phyloP scores from a whole-genome alignment of 2,888 invertebrate species.

The Hecatera dysodea region DNA sequence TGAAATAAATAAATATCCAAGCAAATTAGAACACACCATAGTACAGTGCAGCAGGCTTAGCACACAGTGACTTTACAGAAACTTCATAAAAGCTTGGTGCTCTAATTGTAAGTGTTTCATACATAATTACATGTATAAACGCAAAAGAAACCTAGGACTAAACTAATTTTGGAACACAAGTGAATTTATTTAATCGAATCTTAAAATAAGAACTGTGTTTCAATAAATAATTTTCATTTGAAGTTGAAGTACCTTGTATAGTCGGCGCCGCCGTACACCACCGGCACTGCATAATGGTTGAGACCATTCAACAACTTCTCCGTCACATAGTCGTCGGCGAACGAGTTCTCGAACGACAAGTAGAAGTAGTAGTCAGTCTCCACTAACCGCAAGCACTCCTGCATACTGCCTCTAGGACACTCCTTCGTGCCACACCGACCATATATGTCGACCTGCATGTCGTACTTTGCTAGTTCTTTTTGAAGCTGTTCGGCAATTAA shows the following conservation, averaged over 20 bases:
- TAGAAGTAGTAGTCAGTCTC: conserved; percentile 80
- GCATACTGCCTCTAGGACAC: conserved; percentile 61
- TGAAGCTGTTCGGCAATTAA: conserved; percentile 66
- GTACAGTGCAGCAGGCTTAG: neutral
- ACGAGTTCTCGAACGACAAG: conserved; percentile 81
- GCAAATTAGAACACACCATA: neutral
- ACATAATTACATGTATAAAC: too few species aligned
- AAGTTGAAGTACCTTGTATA: conserved; percentile 76
- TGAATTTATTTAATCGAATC: neutral
- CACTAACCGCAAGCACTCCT: conserved; percentile 69
- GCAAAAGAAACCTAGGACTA: too few species aligned
- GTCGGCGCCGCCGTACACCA: conserved; percentile 83
- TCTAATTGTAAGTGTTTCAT: neutral
- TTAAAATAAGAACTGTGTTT: neutral
- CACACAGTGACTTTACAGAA: neutral
- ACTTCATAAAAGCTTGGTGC: neutral
- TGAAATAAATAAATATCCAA: neutral
- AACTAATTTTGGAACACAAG: neutral
- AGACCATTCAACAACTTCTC: conserved; percentile 80
- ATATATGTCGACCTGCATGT: conserved; percentile 74
- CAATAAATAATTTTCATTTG: neutral
- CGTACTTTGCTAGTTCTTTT: conserved; percentile 65
- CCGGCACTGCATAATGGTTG: conserved; percentile 76
- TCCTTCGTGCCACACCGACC: conserved; percentile 73
- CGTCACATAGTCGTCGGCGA: conserved; percentile 81